Percentiles rank a stretch among this genome's conserved stretches.
Conservation (phyloP, 2,797 vertebrate genomes). For the Manis javanica region DNA sequence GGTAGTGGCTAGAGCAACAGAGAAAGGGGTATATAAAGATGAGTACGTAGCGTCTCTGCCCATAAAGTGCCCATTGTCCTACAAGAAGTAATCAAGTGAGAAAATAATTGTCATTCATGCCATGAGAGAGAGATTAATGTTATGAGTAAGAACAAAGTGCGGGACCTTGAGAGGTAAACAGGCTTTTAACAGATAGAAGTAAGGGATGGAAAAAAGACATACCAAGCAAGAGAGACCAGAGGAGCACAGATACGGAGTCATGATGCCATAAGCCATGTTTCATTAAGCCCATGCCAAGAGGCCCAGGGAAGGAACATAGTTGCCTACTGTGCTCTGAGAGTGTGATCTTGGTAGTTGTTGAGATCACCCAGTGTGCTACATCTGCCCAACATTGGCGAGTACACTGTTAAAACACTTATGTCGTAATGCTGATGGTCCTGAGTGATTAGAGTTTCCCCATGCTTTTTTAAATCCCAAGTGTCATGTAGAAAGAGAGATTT, state of each 20-base stretch:
- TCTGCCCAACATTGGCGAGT: neutral
- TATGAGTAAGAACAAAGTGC: slow-evolving; percentile 24
- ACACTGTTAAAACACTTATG: slow-evolving; percentile 14
- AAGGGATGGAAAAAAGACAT: slow-evolving; percentile 1
- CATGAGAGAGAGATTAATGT: slow-evolving; percentile 37
- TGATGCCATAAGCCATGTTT: slow-evolving; percentile 1
- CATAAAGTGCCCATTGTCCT: neutral
- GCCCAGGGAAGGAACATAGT: neutral
- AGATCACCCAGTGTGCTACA: neutral
- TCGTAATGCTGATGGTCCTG: neutral
- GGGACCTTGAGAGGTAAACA: slow-evolving; percentile 29
- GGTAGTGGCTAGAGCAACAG: neutral
- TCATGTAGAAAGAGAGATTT: slow-evolving; percentile 38
- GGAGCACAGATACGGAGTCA: neutral
- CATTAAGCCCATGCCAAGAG: neutral
- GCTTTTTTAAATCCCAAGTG: slow-evolving; percentile 24
- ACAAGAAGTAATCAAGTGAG: neutral
- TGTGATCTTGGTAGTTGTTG: neutral
- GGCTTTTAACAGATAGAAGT: slow-evolving; percentile 35
- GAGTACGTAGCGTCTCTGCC: neutral
- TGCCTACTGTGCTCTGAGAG: neutral
- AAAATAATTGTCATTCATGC: slow-evolving; percentile 37
- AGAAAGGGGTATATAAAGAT: neutral
- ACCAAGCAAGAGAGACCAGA: neutral
- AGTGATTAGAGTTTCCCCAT: neutral